Conservation (phyloP, 2,113 vertebrate species). For the Clarias magur region DNA sequence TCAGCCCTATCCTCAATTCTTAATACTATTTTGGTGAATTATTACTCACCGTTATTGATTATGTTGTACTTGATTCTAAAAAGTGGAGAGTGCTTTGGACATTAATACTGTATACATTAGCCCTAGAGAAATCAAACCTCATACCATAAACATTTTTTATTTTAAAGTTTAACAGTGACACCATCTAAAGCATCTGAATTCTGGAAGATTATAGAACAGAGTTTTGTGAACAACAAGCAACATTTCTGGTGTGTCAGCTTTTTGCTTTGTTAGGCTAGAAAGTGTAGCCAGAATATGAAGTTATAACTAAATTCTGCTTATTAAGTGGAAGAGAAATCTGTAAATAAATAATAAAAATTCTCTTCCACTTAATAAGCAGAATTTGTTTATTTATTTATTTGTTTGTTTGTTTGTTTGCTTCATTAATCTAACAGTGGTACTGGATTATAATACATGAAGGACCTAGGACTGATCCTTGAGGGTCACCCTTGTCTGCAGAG, state of each 20-base stretch:
- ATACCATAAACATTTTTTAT: background rate
- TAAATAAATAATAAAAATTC: too few species aligned
- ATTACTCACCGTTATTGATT: background rate
- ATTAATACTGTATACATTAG: background rate
- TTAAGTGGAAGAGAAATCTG: background rate
- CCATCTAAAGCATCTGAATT: background rate
- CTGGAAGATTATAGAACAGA: background rate
- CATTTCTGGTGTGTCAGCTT: background rate
- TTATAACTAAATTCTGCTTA: background rate
- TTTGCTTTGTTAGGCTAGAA: background rate
- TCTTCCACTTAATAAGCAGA: too few species aligned
- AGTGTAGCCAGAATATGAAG: background rate
- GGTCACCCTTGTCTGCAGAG: background rate
- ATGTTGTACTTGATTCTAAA: background rate
- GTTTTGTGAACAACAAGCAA: background rate
- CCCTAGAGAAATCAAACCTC: background rate
- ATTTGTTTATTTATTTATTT: too few species aligned
- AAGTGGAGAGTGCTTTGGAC: background rate
- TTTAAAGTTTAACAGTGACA: background rate
- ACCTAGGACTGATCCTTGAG: background rate
- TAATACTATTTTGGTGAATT: background rate
- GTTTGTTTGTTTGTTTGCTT: background rate
- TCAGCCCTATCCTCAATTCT: background rate
- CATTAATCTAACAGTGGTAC: background rate
- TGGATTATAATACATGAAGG: background rate